phyloP scores from a whole-genome alignment of 2,113 vertebrate genomes.

The Noturus placidus region DNA sequence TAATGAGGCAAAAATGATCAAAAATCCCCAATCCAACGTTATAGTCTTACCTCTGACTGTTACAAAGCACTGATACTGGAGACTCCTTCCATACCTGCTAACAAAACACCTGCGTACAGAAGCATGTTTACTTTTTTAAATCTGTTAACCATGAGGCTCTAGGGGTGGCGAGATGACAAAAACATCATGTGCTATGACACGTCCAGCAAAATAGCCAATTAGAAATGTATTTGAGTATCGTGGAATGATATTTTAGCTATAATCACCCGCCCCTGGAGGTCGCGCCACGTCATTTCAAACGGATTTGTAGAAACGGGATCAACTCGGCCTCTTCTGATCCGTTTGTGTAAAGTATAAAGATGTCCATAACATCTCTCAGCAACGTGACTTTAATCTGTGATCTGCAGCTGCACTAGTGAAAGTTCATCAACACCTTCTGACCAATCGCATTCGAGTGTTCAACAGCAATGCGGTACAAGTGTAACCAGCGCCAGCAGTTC shows the following conservation, averaged over 20 bases:
- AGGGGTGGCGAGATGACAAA: neutral
- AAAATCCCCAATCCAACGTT: neutral
- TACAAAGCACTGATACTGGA: neutral
- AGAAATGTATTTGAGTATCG: neutral
- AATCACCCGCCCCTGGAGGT: neutral
- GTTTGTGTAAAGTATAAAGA: neutral
- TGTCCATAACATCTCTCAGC: neutral
- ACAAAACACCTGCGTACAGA: neutral
- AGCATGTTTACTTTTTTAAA: neutral
- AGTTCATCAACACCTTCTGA: neutral
- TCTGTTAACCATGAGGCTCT: neutral
- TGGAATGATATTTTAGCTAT: neutral
- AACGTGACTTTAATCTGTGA: neutral
- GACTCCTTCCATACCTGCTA: neutral
- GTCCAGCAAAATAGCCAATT: neutral
- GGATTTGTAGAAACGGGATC: neutral
- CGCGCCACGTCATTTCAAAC: neutral
- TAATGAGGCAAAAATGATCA: neutral
- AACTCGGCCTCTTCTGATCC: neutral
- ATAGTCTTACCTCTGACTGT: neutral
- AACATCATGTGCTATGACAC: neutral
- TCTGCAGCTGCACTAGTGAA: no score
- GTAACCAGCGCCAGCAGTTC: neutral
- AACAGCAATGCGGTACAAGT: neutral
- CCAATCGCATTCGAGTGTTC: neutral